Conservation (phyloP, 2,888 invertebrate genomes). For the Taenaris catops region DNA sequence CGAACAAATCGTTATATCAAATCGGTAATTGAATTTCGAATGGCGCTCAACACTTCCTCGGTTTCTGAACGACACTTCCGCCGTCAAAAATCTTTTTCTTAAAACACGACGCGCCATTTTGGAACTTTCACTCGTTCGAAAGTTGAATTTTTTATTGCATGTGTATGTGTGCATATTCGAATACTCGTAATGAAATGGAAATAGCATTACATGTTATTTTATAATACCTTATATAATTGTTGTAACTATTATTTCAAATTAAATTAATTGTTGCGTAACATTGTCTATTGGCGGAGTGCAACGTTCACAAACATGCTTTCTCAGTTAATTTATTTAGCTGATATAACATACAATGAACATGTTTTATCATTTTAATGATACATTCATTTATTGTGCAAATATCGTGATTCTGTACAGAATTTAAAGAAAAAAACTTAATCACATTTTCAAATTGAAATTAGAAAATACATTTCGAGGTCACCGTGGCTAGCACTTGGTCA, state of each 20-base stretch:
- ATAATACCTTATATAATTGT: constrained; percentile 3
- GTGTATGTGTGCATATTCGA: constrained; percentile 33
- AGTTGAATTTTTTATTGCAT: constrained; percentile 31
- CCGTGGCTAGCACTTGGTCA: too few relatives aligned
- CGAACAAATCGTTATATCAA: constrained; percentile 5
- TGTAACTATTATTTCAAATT: constrained; percentile 2
- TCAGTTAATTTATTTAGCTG: constrained; percentile 11
- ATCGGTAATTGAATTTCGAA: constrained; percentile 10
- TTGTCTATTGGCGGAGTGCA: constrained; percentile 14
- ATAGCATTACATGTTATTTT: constrained; percentile 9
- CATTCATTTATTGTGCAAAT: too few relatives aligned
- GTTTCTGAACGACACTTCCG: constrained; percentile 18
- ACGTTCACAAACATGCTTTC: constrained; percentile 14
- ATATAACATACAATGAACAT: too few relatives aligned
- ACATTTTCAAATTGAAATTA: too few relatives aligned
- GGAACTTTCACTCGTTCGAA: constrained; percentile 37
- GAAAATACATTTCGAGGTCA: too few relatives aligned
- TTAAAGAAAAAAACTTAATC: too few relatives aligned
- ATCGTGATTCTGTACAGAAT: too few relatives aligned
- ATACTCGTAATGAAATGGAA: constrained; percentile 16
- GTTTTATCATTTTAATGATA: too few relatives aligned
- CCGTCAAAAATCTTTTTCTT: constrained; percentile 24
- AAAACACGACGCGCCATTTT: constrained; percentile 10
- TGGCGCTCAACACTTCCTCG: constrained; percentile 8
- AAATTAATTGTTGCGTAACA: constrained; percentile 2